phyloP scores from a whole-genome alignment of 2,797 vertebrate genomes.

The Podarcis siculus region DNA sequence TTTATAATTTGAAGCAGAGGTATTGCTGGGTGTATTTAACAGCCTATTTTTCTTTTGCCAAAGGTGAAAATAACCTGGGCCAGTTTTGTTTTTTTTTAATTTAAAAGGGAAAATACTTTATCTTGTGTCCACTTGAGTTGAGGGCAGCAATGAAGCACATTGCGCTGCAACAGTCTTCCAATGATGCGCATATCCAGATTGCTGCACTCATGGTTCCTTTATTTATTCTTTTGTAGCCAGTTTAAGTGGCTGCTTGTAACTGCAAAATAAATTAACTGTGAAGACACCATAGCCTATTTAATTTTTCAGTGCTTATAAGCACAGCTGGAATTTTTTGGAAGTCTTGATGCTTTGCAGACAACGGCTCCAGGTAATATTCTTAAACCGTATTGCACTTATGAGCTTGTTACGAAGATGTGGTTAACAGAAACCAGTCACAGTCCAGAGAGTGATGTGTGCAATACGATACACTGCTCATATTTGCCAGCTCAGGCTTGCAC shows the following conservation, averaged over 20 bases:
- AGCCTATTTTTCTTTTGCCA: conserved; percentile 39
- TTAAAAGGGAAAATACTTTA: conserved; percentile 54
- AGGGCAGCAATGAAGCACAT: conserved; percentile 29
- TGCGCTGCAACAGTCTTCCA: conserved; percentile 27
- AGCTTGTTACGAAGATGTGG: not conserved
- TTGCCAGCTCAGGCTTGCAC: not conserved
- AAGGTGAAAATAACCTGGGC: conserved; percentile 49
- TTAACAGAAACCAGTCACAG: not conserved
- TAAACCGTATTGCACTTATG: fast-evolving
- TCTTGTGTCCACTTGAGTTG: not conserved
- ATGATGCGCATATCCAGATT: conserved; percentile 26
- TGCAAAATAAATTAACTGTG: conserved; percentile 63
- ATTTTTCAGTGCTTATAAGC: not conserved
- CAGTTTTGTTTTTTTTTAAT: conserved; percentile 46
- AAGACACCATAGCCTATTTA: not conserved
- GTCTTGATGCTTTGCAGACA: not conserved
- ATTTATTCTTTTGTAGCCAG: conserved; percentile 47
- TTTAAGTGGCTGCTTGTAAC: conserved; percentile 54
- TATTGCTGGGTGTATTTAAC: conserved; percentile 50
- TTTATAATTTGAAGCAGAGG: conserved; percentile 59
- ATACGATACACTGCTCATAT: not conserved
- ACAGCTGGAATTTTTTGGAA: fast-evolving
- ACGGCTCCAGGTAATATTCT: fast-evolving
- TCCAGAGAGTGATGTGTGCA: not conserved
- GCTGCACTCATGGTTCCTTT: conserved; percentile 35